These are phyloP conservation scores for Grus americana DNA, from an alignment of 2,113 vertebrate species.

Conservation along the genomic window DNA sequence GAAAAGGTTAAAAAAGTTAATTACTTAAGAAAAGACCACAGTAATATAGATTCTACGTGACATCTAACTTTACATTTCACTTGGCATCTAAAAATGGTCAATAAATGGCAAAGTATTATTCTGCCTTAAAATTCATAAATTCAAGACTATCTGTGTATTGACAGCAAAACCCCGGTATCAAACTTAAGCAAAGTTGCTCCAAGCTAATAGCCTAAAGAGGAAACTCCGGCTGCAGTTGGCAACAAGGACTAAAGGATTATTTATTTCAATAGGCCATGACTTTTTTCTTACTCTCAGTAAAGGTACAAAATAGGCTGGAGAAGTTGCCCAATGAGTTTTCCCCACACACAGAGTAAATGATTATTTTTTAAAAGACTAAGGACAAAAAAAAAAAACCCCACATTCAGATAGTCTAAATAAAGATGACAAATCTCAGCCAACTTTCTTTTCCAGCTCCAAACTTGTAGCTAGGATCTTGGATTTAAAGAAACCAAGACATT, in stretches of 20 bases:
- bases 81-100: neutral
- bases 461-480: neutral
- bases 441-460: neutral
- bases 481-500: neutral
- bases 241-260: neutral
- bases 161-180: neutral
- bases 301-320: neutral
- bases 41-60: neutral
- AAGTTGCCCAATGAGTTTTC: neutral
- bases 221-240: neutral
- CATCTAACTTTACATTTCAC: neutral
- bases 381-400: neutral
- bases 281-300: neutral
- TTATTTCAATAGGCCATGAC: neutral
- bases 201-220: neutral
- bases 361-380: neutral
- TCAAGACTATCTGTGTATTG: neutral
- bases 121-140: neutral
- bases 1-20: neutral
- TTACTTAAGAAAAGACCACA: neutral
- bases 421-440: neutral
- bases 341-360: neutral
- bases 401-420: neutral
- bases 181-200: neutral
- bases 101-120: neutral